Conservation (phyloP, 2,888 invertebrate genomes). For the Meteorus cinctellus region DNA sequence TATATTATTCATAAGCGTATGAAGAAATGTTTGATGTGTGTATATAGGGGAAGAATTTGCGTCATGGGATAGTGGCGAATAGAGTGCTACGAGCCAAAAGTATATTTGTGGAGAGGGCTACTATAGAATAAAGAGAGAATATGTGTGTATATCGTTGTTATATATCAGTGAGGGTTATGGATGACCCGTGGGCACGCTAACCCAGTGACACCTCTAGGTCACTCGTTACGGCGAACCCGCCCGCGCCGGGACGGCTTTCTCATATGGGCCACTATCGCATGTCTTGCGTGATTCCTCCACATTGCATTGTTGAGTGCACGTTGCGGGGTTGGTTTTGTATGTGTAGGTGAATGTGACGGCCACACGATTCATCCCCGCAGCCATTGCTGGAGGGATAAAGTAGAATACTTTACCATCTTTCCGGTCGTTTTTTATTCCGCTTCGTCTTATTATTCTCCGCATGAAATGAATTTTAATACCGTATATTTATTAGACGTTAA, state of each 20-base stretch:
- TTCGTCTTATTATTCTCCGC: not conserved
- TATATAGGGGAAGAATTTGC: not conserved
- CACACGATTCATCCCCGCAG: not conserved
- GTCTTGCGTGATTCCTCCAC: slow-evolving; percentile 43
- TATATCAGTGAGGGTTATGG: slow-evolving; percentile 64
- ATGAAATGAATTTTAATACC: slow-evolving; percentile 5
- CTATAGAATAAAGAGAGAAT: slow-evolving; percentile 28
- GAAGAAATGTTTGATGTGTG: not conserved
- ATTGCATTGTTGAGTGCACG: slow-evolving; percentile 25
- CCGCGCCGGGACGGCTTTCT: slow-evolving; percentile 31
- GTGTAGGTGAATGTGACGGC: not conserved
- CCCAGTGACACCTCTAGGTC: slow-evolving; percentile 72
- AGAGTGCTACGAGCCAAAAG: not conserved
- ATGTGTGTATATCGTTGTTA: slow-evolving; percentile 59
- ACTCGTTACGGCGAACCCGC: slow-evolving; percentile 52
- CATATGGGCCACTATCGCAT: slow-evolving; percentile 42
- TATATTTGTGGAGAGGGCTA: not conserved
- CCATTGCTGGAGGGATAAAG: not conserved
- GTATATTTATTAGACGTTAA: not conserved
- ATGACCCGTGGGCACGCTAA: slow-evolving; percentile 70
- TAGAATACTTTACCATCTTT: slow-evolving; percentile 21
- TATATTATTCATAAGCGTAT: not conserved
- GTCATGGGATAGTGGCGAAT: not conserved
- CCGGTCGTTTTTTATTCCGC: not conserved
- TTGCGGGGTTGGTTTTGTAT: slow-evolving; percentile 9